Evolutionary conservation across 2,797 vertebrate genomes (phyloP), one percentile per base, ranked within the genome.

Genomic region (Falco rusticolus): DNA sequence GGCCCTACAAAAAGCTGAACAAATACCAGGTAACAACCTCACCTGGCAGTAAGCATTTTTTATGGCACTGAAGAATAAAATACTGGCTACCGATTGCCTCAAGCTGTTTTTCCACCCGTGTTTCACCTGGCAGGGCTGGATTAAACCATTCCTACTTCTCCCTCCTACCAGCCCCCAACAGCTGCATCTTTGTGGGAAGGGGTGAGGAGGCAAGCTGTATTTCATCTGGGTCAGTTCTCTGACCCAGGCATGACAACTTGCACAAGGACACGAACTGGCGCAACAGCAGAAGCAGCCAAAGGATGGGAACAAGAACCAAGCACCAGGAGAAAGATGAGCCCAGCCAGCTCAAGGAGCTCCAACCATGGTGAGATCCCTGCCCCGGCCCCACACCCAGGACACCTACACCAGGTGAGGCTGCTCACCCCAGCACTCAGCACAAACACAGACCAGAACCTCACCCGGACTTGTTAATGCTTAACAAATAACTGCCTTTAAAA

Each of bases 291-390:
- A 25, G 22, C 39, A 41, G 45, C n/a, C 34, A 71, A 47, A 71
- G 29, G 53, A 56, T 4, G 13, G 53, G 57, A 75, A 54, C 33
- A 39, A 43, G 51, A 47, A 60, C 39, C 13, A 22, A 75, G 51
- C 13, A 12, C 11, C 22, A 75, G 33, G 47, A 70, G 15, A 34
- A 87, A 48, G 28, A 56, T 21, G 7, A 94, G 33, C 9, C 10
- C 33, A 15, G 19, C 25, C 14, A 51, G 34, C 56, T 74, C 51
- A 54, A 69, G 47, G 21, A 37, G 50, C 11, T 64, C 22, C 19
- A 9, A 1, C 0, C 53, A 24, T 18, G 34, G 28, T 0, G 0
- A n/a, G 24, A 45, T 60, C 25, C 18, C 20, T 48, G 57, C 11
- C 74, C 31, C 0, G 0, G 47, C 47, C 25, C 1, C 1, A 60